Conservation (phyloP, 2,888 invertebrate genomes). For the Drosophila nr. medialis region DNA sequence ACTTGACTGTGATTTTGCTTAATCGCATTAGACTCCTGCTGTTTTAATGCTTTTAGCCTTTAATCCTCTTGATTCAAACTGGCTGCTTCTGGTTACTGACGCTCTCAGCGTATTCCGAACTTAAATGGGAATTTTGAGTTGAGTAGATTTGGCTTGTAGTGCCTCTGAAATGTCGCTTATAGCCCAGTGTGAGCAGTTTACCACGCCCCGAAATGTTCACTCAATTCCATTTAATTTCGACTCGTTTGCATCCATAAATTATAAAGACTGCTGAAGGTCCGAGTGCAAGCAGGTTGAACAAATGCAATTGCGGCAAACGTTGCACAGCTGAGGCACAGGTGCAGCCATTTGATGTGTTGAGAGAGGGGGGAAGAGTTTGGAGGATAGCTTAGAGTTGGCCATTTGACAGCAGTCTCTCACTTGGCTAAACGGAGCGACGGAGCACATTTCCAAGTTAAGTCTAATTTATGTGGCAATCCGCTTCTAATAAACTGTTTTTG, state of each 20-base stretch:
- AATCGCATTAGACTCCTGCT: constrained; percentile 2
- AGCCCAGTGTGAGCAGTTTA: not conserved
- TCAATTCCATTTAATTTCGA: constrained; percentile 59
- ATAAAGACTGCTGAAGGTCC: constrained; percentile 53
- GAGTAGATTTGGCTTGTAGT: constrained; percentile 12
- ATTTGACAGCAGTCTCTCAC: constrained; percentile 56
- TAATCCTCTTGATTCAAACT: not conserved
- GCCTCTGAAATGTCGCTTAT: constrained; percentile 30
- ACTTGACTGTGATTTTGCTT: not conserved
- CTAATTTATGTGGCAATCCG: constrained; percentile 27
- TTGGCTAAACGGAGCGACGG: constrained; percentile 30
- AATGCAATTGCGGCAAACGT: constrained; percentile 38
- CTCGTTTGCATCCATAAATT: constrained; percentile 56
- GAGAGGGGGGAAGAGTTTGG: not conserved
- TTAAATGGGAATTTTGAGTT: not conserved
- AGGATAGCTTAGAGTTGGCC: not conserved
- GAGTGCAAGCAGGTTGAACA: constrained; percentile 48
- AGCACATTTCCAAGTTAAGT: constrained; percentile 2
- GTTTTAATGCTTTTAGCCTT: constrained; percentile 11
- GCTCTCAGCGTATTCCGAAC: not conserved
- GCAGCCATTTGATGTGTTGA: constrained; percentile 18
- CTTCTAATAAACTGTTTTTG: constrained; percentile 16
- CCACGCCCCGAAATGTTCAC: constrained; percentile 58
- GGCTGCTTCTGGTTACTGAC: not conserved
- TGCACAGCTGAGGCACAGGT: constrained; percentile 40